Evolutionary conservation across 1,140 invertebrate species (phyloP), one percentile per base, ranked within the genome.

Genomic region (Plectrocnemia conspersa): DNA sequence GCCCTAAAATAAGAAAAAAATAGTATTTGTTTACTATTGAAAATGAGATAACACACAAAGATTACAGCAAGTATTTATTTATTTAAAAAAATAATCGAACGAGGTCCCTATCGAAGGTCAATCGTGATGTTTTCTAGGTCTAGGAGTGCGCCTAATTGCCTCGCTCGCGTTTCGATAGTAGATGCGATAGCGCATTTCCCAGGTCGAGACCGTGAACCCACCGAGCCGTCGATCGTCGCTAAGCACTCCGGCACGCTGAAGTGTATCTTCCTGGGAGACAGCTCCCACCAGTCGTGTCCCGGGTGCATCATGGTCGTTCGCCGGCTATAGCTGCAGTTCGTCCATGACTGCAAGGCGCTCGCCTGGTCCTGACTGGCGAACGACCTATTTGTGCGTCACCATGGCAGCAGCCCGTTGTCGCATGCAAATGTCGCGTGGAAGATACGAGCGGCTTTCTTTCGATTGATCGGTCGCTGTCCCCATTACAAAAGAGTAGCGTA

Each of bases 211-310:
- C 27, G 16, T 16, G 59, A 49, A 66, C 65, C 54, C 69, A 83
- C 81, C 79, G 77, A 65, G 63, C 80, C 80, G 58, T 82, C 79
- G 53, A 75, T 60, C 25, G 81, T 73, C 1, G 78, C 74, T 35
- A 83, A 67, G 63, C 77, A 75, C 44, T 82, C 80, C 0, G 81
- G 79, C 22, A 83, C 63, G 18, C 68, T 63, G 21, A 66, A 70
- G 10, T 71, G 62, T 36, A 73, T 68, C 46, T 75, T 68, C 6
- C 68, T 68, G 5, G 80, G 80, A 13, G 74, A 73, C 53, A 82
- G 69, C 49, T 74, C 73, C 81, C 81, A 83, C 81, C 81, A 82
- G 59, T 81, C 77, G 58, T 72, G 71, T 32, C 78, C 79, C 73
- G 69, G 72, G 63, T 62, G 40, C 53, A 46, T 59, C 52, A 47